phyloP scores from a whole-genome alignment of 2,113 vertebrate species.

The Gambusia affinis region DNA sequence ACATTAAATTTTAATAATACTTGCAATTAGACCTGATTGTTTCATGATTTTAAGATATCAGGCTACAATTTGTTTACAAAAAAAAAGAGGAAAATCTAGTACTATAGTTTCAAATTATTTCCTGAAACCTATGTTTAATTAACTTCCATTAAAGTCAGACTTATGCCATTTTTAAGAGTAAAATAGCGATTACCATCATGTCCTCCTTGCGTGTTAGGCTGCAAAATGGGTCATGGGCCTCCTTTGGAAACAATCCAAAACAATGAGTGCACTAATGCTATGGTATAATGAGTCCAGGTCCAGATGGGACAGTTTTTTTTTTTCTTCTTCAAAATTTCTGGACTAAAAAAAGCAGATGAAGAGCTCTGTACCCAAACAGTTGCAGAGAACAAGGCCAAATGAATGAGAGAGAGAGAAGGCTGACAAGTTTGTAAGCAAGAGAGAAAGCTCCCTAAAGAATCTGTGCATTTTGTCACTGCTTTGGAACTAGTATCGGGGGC shows the following conservation, averaged over 20 bases:
- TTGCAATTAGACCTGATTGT: background rate
- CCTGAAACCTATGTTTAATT: background rate
- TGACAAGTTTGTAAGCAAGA: background rate
- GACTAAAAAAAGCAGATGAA: slow-evolving; percentile 58
- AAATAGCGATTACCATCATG: slow-evolving; percentile 1
- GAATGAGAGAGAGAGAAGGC: background rate
- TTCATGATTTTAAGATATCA: background rate
- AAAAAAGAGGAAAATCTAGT: background rate
- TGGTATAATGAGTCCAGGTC: slow-evolving; percentile 60
- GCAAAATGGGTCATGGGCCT: slow-evolving; percentile 62
- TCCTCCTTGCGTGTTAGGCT: slow-evolving; percentile 8
- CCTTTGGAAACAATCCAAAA: slow-evolving; percentile 49
- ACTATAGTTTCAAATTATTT: background rate
- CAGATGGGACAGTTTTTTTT: slow-evolving; percentile 51
- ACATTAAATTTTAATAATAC: background rate
- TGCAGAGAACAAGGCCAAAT: slow-evolving; percentile 40
- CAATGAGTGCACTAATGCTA: slow-evolving; percentile 47
- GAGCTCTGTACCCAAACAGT: slow-evolving; percentile 38
- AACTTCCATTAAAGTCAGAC: background rate
- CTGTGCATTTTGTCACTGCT: slow-evolving; percentile 57
- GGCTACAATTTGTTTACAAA: background rate
- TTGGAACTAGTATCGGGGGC: slow-evolving; percentile 53
- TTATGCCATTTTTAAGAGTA: slow-evolving; percentile 1
- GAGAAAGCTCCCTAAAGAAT: slow-evolving; percentile 17
- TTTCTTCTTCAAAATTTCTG: slow-evolving; percentile 41